Evolutionary conservation across 1,140 invertebrate species (phyloP), one percentile per base, ranked within the genome.

Genomic region (Dinoponera quadriceps): DNA sequence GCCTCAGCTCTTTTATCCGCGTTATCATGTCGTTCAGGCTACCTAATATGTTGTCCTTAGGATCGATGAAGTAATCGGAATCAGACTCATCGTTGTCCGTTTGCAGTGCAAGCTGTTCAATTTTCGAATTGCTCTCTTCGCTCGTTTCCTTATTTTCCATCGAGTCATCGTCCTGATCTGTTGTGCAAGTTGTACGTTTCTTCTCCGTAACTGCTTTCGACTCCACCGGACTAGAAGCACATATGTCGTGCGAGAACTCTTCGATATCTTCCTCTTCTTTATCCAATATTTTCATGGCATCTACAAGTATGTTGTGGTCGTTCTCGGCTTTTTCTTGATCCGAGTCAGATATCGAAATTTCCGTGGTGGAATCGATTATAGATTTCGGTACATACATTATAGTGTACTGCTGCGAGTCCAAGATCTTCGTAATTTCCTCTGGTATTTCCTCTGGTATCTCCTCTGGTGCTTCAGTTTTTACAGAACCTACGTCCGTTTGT

Each of bases 11-110:
- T 29, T 93, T 94, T 62, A 94, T 92, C 84, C 91, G 87, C 0
- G 91, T 92, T 63, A 94, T 90, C 3, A 92, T 92, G 18, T 94
- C 93, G 49, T 93, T 94, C 3, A 94, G 55, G 71, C 91, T 93
- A 0, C 93, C 93, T 9, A 93, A 81, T 49, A 94, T 75, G 48
- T 92, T 91, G 2, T 90, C 91, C 29, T 82, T 90, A 1, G 51
- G 68, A 7, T 88, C 83, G 0, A 87, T 66, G 7, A 85, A 90
- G 55, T 88, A 87, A 78, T 92, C 74, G 0, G 75, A 86, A 57
- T 92, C 83, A 0, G 84, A 90, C 51, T 86, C 77, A 63, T 90
- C 66, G 7, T 84, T 83, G 0, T 85, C 65, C 2, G 22, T 5
- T 9, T 82, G 75, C 48, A 9, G 3, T 16, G 14, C 11, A 1